Conservation (phyloP, 2,113 vertebrate species). For the Diadophis punctatus region DNA sequence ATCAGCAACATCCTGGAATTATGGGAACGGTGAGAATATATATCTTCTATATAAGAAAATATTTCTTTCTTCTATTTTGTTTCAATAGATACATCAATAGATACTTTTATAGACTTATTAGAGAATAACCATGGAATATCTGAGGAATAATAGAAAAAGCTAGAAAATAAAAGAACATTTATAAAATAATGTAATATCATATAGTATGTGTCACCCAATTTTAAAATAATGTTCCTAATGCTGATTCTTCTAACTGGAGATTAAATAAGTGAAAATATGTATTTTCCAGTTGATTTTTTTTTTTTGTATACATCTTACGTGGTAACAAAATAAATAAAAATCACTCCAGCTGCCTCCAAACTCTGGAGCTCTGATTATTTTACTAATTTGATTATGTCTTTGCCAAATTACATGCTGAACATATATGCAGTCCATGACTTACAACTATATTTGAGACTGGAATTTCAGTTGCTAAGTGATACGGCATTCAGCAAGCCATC, state of each 20-base stretch:
- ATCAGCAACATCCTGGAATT: neutral
- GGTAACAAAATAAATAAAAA: neutral
- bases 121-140: neutral
- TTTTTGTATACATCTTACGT: neutral
- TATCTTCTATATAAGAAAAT: neutral
- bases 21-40: neutral
- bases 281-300: neutral
- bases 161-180: neutral
- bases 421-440: no score
- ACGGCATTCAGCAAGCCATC: no score
- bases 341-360: neutral
- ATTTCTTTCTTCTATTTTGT: neutral
- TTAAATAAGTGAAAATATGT: neutral
- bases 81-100: neutral
- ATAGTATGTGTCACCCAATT: neutral
- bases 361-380: neutral
- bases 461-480: no score
- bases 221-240: neutral
- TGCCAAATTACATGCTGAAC: neutral
- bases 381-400: neutral
- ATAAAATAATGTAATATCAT: neutral
- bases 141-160: neutral
- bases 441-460: no score
- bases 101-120: neutral
- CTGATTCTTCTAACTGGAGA: neutral